phyloP scores from a whole-genome alignment of 1,140 invertebrate species.

The Drosophila lacteicornis region DNA sequence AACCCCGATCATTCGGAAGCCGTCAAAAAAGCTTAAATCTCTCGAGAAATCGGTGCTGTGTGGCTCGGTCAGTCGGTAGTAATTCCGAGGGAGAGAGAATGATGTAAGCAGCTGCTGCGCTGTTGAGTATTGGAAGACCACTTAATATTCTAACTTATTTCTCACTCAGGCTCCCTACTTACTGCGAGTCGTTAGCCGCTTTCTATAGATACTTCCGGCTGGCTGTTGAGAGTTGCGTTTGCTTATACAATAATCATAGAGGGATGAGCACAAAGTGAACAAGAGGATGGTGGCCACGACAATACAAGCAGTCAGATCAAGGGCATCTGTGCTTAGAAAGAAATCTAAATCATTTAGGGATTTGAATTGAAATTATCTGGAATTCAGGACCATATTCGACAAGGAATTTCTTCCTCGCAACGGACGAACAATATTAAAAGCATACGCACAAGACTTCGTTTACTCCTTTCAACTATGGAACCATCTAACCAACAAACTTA shows the following conservation, averaged over 20 bases:
- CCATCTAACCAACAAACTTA: too few species aligned
- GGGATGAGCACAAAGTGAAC: constrained; percentile 43
- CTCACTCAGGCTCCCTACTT: not conserved
- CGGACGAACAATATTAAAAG: too few species aligned
- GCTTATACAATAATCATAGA: constrained; percentile 60
- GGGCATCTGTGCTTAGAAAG: constrained; percentile 34
- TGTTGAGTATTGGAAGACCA: not conserved
- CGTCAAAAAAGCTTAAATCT: constrained; percentile 74
- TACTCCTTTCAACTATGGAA: too few species aligned
- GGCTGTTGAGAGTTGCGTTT: not conserved
- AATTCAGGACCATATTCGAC: too few species aligned
- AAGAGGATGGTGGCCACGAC: constrained; percentile 48
- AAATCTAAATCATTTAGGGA: not conserved
- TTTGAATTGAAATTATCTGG: too few species aligned
- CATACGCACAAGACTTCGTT: too few species aligned
- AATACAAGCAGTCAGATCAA: constrained; percentile 46
- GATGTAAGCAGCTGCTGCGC: constrained; percentile 42
- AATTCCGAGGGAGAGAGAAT: constrained; percentile 82
- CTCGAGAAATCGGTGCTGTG: constrained; percentile 27
- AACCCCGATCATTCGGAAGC: constrained; percentile 61
- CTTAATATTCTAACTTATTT: too few species aligned
- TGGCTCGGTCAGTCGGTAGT: constrained; percentile 58
- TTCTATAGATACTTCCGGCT: constrained; percentile 49
- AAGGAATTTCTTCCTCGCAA: not conserved
- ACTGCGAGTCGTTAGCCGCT: constrained; percentile 23